Conservation (phyloP, 2,113 vertebrate species). For the Bostrychus sinensis region DNA sequence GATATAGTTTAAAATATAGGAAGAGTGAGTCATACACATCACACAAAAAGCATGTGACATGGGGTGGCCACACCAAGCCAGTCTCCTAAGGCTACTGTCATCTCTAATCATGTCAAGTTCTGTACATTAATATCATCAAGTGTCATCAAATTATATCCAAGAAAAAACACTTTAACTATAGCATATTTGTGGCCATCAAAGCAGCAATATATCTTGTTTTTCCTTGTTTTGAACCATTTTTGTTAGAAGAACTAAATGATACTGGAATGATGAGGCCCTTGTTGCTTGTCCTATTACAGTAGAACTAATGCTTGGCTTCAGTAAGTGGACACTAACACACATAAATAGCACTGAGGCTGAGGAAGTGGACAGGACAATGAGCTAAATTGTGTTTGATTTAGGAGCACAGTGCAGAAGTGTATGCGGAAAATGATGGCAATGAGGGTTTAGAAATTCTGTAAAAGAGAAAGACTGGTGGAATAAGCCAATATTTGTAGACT, state of each 20-base stretch:
- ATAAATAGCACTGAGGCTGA: neutral
- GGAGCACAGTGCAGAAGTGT: neutral
- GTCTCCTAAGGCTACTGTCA: slow-evolving; percentile 32
- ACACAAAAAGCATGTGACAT: slow-evolving; percentile 9
- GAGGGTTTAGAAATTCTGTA: neutral
- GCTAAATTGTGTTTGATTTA: slow-evolving; percentile 24
- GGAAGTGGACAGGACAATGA: slow-evolving; percentile 7
- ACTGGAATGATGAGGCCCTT: slow-evolving; percentile 38
- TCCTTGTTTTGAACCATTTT: neutral
- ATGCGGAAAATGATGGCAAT: slow-evolving; percentile 14
- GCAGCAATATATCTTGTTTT: neutral
- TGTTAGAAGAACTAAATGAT: slow-evolving; percentile 48
- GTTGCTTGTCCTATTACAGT: slow-evolving; percentile 39
- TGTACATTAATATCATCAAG: slow-evolving; percentile 21
- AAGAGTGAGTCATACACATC: slow-evolving; percentile 25
- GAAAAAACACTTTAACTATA: neutral
- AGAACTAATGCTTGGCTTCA: slow-evolving; percentile 45
- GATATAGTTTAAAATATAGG: neutral
- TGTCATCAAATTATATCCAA: slow-evolving; percentile 9
- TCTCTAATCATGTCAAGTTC: slow-evolving; percentile 5
- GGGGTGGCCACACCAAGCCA: neutral
- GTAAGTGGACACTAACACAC: slow-evolving; percentile 19
- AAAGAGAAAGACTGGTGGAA: slow-evolving; percentile 13
- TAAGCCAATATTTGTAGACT: slow-evolving; percentile 46
- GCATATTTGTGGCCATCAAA: neutral